Base-by-base conservation (phyloP, 2,113 vertebrate species). In the Vidua macroura region DNA sequence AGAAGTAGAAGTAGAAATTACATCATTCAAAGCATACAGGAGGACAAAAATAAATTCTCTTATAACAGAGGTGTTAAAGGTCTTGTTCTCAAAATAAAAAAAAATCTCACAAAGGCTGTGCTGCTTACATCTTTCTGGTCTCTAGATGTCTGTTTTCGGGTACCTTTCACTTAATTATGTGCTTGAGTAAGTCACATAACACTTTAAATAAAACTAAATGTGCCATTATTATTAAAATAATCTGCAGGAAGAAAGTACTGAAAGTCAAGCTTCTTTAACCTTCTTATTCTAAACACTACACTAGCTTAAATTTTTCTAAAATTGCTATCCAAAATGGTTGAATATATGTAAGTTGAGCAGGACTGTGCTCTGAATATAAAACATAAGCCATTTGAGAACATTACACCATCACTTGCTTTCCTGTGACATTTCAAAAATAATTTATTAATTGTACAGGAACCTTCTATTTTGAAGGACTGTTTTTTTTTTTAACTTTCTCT, bases 211-310 rank as follows among this genome's bases (percentile, higher is more conserved):
- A 85, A 89, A 86, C 21, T 64, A 87, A 91, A 31, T 60, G 37
- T 37, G 3, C 23, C 23, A 69, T 86, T 91, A 87, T 92, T 88
- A 88, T 80, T 93, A 51, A 81, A 90, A 94, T 94, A 74, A 83
- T 81, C 74, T 90, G 13, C 51, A 70, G 33, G 28, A 77, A 63
- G 30, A 35, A 90, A 75, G 49, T 56, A 41, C 19, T 81, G 49
- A 70, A 83, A 90, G 55, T 81, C 86, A 92, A 41, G 52, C 56
- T 93, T 95, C 63, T 88, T 93, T 88, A 92, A 81, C 59, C 51
- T 91, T 76, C 39, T 90, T 74, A 90, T 90, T 90, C 48, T 70
- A 88, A 78, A 27, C 8, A 81, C 86, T 83, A 81, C 60, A 59
- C 27, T 86, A 81, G 25, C 27, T 55, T 67, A 91, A 93, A 88